Conservation (phyloP, 35 echinoderm and acorn worm genomes). For the Acanthaster planci region DNA sequence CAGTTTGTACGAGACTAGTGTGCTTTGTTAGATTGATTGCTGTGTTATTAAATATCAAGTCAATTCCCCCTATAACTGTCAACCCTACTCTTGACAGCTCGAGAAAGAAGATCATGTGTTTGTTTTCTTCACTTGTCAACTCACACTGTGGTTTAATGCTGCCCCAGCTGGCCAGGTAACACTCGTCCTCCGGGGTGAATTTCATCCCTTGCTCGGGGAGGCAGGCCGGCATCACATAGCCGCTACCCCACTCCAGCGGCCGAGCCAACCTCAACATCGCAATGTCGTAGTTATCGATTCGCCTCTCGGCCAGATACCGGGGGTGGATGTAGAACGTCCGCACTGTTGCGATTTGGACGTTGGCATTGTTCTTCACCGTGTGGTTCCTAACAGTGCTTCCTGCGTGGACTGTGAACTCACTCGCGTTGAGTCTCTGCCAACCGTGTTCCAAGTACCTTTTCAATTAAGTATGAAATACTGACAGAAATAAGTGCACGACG, state of each 20-base stretch:
- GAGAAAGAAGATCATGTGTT: no score
- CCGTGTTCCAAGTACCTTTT: background rate
- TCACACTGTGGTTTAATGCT: constrained; percentile 12
- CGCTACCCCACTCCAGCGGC: constrained; percentile 2
- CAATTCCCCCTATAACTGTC: no score
- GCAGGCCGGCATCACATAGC: constrained; percentile 6
- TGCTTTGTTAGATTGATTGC: no score
- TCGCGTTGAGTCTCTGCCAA: background rate
- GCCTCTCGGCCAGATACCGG: constrained; percentile 5
- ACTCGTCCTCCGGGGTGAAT: background rate
- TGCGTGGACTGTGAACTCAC: background rate
- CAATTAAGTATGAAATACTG: no score
- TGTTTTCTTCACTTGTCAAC: background rate
- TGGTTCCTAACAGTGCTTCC: constrained; percentile 11
- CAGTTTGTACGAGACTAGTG: no score
- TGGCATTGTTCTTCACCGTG: background rate
- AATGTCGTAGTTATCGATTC: constrained; percentile 31
- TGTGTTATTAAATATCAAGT: no score
- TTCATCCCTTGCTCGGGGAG: background rate
- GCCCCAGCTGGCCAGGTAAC: constrained; percentile 4
- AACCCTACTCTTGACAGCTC: no score
- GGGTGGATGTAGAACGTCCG: constrained; percentile 7
- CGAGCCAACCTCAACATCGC: constrained; percentile 19
- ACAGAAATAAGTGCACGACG: no score
- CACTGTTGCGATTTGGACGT: background rate